phyloP scores from a whole-genome alignment of 2,888 invertebrate genomes.

The Hypena proboscidalis region DNA sequence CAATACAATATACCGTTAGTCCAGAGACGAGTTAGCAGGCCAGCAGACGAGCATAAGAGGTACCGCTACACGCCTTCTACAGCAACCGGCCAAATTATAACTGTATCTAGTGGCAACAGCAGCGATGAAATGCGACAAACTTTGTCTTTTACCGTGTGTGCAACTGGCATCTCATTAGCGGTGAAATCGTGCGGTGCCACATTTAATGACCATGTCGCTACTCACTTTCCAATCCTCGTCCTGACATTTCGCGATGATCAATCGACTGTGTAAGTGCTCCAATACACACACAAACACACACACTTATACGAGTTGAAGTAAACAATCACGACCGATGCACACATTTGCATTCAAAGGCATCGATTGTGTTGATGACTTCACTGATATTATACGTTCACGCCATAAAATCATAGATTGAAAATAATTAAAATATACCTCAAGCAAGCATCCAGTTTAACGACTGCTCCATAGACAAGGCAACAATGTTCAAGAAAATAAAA shows the following conservation, averaged over 20 bases:
- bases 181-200: constrained; percentile 60
- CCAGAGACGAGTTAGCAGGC: constrained; percentile 59
- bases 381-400: constrained; percentile 31
- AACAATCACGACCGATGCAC: constrained; percentile 30
- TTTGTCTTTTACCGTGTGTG: constrained; percentile 52
- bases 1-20: constrained; percentile 60
- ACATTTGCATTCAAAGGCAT: constrained; percentile 36
- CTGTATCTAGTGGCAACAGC: constrained; percentile 62
- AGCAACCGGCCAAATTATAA: constrained; percentile 71
- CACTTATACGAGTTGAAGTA: constrained; percentile 2
- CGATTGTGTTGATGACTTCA: constrained; percentile 32
- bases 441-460: constrained; percentile 9
- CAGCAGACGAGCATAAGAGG: constrained; percentile 59
- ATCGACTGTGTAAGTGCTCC: constrained; percentile 20
- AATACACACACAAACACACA: constrained; percentile 4
- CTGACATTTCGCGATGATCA: constrained; percentile 41
- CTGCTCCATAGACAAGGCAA: constrained; percentile 33
- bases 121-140: constrained; percentile 40
- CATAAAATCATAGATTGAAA: constrained; percentile 28
- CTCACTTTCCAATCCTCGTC: constrained; percentile 54
- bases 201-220: constrained; percentile 53
- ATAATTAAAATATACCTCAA: constrained; percentile 17
- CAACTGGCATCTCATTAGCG: constrained; percentile 58
- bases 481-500: constrained; percentile 48
- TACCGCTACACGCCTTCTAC: constrained; percentile 74